Base-by-base conservation (phyloP, 2,888 invertebrate genomes). In the Agelastica alni region DNA sequence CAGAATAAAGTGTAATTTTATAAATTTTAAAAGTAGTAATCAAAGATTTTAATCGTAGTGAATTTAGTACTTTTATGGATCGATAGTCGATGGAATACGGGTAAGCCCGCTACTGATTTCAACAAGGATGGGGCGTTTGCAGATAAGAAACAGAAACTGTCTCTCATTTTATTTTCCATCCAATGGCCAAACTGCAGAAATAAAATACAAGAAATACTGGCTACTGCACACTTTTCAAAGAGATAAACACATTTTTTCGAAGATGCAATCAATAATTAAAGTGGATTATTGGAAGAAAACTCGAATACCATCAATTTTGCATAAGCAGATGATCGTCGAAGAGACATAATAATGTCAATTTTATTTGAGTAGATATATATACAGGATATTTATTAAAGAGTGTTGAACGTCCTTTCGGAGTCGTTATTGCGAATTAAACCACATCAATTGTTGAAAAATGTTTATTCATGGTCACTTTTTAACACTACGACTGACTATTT, bases 151-250 rank as follows among this genome's bases (percentile, higher is more conserved):
- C 59, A 61, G 67, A 62, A 59, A 65, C 51, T 54, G 63, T 60
- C 32, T 64, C 66, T 65, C 65, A 68, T 71, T 67, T 71, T 65
- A 66, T 64, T 62, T 59, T 61, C 67, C 64, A 67, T 67, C 69
- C 49, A 63, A 70, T 69, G 70, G 69, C 70, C 67, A 70, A 71
- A 65, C 67, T 66, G 62, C 52, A 59, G 59, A 65, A 72, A 68
- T 74, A 74, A 74, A 74, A 64, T 72, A 64, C 63, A 68, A 67
- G 68, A 74, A 70, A 73, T 74, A 74, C 71, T 71, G 71, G 70
- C 72, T 70, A 68, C 70, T 69, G 68, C 68, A 66, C 61, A 58
- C 61, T 62, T 60, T 62, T 59, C 53, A 52, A 52, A 55, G 51
- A 59, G 53, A 61, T 62, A 63, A 63, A 62, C 63, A 60, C 61